Conservation (phyloP, 53 echinoderm and acorn worm genomes). For the Patiria pectinifera region DNA sequence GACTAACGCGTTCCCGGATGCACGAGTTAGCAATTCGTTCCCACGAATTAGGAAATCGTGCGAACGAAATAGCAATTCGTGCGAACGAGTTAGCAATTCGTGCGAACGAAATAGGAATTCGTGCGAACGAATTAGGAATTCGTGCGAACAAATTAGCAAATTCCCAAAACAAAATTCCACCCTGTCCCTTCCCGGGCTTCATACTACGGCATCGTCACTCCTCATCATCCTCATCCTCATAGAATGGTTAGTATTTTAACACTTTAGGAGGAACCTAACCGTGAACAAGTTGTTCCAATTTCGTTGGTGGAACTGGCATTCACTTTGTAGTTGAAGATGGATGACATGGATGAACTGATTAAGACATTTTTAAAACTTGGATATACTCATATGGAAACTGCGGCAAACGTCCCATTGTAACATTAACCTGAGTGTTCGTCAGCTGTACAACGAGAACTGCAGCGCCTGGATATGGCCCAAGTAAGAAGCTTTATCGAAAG, state of each 20-base stretch:
- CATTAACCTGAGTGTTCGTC: conserved; percentile 19
- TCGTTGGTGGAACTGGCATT: neutral
- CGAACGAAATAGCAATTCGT: no score
- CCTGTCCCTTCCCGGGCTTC: no score
- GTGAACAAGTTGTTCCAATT: neutral
- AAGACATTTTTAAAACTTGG: conserved; percentile 41
- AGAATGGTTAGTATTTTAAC: neutral
- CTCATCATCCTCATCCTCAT: neutral
- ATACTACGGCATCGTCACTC: no score
- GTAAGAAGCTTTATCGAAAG: conserved; percentile 29
- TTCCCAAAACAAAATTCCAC: no score
- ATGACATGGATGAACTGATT: conserved; percentile 44
- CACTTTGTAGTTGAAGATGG: neutral
- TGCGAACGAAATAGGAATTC: no score
- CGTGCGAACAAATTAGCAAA: no score
- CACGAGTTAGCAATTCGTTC: no score
- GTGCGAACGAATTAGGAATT: no score
- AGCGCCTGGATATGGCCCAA: conserved; percentile 43
- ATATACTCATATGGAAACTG: conserved; percentile 40
- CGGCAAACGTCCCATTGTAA: conserved; percentile 10
- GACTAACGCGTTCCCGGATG: no score
- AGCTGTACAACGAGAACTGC: conserved; percentile 43
- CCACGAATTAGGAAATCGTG: no score
- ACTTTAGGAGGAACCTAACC: neutral
- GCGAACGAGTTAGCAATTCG: no score